Evolutionary conservation across 2,888 invertebrate species (phyloP).

Genomic region (Catonia carolina): DNA sequence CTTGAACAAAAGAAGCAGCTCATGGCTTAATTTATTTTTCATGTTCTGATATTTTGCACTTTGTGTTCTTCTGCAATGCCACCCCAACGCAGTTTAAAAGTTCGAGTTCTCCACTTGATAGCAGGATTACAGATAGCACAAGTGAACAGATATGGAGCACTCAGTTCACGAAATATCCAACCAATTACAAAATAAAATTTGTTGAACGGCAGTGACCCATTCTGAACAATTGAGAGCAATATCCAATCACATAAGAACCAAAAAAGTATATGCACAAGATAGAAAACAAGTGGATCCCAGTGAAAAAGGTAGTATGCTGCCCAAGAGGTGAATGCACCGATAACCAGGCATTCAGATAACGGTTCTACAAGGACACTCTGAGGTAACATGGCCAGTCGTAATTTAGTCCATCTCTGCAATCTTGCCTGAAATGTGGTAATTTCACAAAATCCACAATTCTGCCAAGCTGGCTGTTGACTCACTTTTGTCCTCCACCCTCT

Average conservation of each 20-base stretch:
- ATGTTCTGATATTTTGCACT: no score
- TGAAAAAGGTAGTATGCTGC: constrained; percentile 62
- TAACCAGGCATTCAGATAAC: constrained; percentile 86
- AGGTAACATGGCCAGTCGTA: constrained; percentile 91
- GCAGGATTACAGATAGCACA: constrained; percentile 75
- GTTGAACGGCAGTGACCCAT: constrained; percentile 86
- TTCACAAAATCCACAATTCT: constrained; percentile 87
- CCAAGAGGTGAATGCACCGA: constrained; percentile 86
- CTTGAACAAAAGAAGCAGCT: no score
- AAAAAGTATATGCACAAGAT: constrained; percentile 81
- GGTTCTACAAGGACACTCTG: constrained; percentile 87
- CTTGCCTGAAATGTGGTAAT: constrained; percentile 73
- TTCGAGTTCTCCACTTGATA: constrained; percentile 89
- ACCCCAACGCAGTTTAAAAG: constrained; percentile 91
- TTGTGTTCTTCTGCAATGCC: constrained; percentile 91
- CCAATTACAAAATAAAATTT: constrained; percentile 91
- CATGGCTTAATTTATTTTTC: no score
- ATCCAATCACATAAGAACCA: constrained; percentile 98
- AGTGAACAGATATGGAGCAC: constrained; percentile 81
- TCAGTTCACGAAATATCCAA: constrained; percentile 89
- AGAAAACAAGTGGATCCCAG: constrained; percentile 86
- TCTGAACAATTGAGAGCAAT: constrained; percentile 78
- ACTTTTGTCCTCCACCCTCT: constrained; percentile 87
- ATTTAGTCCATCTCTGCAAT: constrained; percentile 75
- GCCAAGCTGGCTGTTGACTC: constrained; percentile 88